A percentile compares a stretch with the other conserved stretches of the same genome.
These are phyloP conservation scores for Itoplectis maculator DNA, from an alignment of 2,888 invertebrate genomes.

Conservation along the genomic window DNA sequence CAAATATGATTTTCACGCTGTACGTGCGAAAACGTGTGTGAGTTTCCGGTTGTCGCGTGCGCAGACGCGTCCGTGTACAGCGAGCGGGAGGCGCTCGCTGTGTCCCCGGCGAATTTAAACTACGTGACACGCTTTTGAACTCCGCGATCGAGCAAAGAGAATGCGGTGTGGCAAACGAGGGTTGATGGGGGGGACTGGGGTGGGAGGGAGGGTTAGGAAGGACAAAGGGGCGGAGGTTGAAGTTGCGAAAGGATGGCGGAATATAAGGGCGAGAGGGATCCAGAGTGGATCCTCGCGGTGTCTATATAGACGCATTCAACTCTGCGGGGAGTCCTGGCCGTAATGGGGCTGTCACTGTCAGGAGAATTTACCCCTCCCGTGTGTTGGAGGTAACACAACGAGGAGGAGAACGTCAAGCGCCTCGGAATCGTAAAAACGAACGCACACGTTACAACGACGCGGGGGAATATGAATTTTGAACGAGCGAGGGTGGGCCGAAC, in stretches of 20 bases:
- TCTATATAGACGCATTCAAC: slow-evolving; percentile 17
- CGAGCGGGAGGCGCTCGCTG: not conserved
- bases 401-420: not conserved
- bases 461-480: not conserved
- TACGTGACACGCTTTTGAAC: slow-evolving; percentile 58
- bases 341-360: slow-evolving; percentile 59
- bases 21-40: slow-evolving; percentile 35
- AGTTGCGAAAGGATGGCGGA: slow-evolving; percentile 7
- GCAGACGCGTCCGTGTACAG: not conserved
- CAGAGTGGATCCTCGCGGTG: slow-evolving; percentile 10
- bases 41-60: slow-evolving; percentile 6
- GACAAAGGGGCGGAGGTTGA: not conserved
- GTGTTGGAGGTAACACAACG: slow-evolving; percentile 17
- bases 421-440: not conserved
- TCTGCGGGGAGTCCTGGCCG: slow-evolving; percentile 26
- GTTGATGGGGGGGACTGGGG: not conserved
- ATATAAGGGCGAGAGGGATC: not conserved
- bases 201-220: not conserved
- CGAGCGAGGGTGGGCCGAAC: not conserved
- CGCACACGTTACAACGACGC: not conserved
- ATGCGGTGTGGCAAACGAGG: no score
- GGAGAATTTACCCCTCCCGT: slow-evolving; percentile 43
- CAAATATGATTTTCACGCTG: slow-evolving; percentile 33
- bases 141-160: slow-evolving; percentile 3
- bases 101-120: slow-evolving; percentile 46